Evolutionary conservation across 2,113 vertebrate species (phyloP).

Genomic region (Pristiophorus japonicus): DNA sequence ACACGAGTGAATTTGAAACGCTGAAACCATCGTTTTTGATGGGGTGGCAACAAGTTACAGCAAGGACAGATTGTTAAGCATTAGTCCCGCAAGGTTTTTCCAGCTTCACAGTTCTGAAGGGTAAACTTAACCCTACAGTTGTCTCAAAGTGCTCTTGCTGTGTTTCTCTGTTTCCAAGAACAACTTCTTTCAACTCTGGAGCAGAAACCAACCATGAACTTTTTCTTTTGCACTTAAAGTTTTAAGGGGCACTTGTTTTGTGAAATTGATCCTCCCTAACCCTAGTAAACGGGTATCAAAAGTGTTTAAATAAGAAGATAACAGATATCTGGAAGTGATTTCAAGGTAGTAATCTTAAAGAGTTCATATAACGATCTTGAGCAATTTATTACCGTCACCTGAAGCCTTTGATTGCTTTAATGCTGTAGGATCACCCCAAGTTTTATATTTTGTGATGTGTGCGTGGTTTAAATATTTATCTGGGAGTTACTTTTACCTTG

Average conservation of each 20-base stretch:
- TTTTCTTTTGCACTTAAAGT: not conserved
- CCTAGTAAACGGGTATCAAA: not conserved
- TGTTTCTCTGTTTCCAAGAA: not conserved
- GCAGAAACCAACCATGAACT: not conserved
- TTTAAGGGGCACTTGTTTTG: not conserved
- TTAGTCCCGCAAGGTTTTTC: not conserved
- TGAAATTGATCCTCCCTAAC: not conserved
- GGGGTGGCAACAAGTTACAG: not conserved
- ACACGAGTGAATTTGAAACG: not conserved
- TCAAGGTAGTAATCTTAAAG: not conserved
- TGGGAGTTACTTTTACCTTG: not conserved
- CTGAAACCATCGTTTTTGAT: not conserved
- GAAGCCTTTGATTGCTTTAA: not conserved
- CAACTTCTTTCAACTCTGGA: not conserved
- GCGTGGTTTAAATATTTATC: too few species aligned
- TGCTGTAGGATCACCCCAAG: not conserved
- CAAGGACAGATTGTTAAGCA: not conserved
- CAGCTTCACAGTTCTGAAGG: not conserved
- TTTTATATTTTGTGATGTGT: not conserved
- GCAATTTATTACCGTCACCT: too few species aligned
- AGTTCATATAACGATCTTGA: not conserved
- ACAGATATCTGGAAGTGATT: not conserved
- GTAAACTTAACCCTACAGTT: not conserved
- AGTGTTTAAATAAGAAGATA: not conserved
- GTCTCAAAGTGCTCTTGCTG: not conserved